phyloP scores from a whole-genome alignment of 1,140 invertebrate genomes.

The Sycophila sp. region DNA sequence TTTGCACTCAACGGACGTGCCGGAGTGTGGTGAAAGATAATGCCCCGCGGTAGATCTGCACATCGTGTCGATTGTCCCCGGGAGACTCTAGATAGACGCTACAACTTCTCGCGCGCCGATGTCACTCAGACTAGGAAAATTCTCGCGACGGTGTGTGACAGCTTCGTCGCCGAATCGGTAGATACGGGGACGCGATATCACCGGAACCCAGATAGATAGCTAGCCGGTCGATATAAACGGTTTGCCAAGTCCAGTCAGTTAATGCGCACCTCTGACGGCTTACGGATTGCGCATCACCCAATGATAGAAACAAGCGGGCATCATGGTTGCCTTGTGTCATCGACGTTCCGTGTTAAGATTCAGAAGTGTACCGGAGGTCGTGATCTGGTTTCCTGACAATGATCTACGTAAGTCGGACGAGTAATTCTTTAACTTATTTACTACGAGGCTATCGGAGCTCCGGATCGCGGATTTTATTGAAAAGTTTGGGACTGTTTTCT shows the following conservation, averaged over 20 bases:
- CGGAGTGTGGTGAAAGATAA: too few relatives aligned
- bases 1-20: too few relatives aligned
- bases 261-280: background rate
- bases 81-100: too few relatives aligned
- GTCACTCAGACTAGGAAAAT: too few relatives aligned
- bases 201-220: constrained; percentile 28
- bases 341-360: background rate
- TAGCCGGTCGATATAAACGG: background rate
- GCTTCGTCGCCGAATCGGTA: constrained; percentile 26
- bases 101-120: too few relatives aligned
- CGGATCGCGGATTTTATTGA: too few relatives aligned
- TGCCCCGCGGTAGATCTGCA: too few relatives aligned
- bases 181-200: constrained; percentile 8
- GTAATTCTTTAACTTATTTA: background rate
- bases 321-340: constrained; percentile 23
- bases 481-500: too few relatives aligned
- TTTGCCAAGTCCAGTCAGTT: background rate
- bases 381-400: constrained; percentile 2
- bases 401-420: background rate
- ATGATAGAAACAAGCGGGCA: background rate
- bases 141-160: too few relatives aligned
- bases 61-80: too few relatives aligned
- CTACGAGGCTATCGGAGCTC: too few relatives aligned
- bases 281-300: background rate
- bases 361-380: background rate